phyloP scores from a whole-genome alignment of 2,797 vertebrate species.

The Merluccius polli region DNA sequence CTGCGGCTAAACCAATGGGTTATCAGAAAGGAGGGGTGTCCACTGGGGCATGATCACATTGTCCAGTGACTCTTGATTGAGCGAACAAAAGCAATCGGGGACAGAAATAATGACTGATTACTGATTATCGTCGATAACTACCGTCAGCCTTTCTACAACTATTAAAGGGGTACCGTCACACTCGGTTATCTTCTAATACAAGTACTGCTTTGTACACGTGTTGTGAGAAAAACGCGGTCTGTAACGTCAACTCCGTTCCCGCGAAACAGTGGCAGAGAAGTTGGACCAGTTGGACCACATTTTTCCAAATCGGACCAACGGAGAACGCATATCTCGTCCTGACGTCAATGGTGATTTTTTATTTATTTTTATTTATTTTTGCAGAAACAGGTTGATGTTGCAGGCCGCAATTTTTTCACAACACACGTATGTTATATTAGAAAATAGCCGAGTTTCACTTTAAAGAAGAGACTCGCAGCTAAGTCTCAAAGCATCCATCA shows the following conservation, averaged over 20 bases:
- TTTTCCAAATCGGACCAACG: too few species aligned
- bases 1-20: slow-evolving; percentile 8
- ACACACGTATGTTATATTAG: neutral
- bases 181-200: neutral
- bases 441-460: neutral
- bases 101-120: neutral
- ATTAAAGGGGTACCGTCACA: neutral
- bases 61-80: neutral
- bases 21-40: slow-evolving; percentile 14
- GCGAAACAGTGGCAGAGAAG: too few species aligned
- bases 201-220: neutral
- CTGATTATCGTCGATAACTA: neutral
- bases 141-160: neutral
- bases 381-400: too few species aligned
- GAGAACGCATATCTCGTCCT: too few species aligned
- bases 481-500: neutral
- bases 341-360: too few species aligned
- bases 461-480: neutral
- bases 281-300: too few species aligned
- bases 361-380: too few species aligned
- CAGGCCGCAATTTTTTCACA: too few species aligned
- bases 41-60: slow-evolving; percentile 8
- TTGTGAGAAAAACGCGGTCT: neutral
- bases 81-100: neutral
- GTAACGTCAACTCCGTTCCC: too few species aligned